A percentile compares a stretch with the other conserved stretches of the same genome.
phyloP scores from a whole-genome alignment of 2,888 invertebrate genomes.

The Xanthia togata region DNA sequence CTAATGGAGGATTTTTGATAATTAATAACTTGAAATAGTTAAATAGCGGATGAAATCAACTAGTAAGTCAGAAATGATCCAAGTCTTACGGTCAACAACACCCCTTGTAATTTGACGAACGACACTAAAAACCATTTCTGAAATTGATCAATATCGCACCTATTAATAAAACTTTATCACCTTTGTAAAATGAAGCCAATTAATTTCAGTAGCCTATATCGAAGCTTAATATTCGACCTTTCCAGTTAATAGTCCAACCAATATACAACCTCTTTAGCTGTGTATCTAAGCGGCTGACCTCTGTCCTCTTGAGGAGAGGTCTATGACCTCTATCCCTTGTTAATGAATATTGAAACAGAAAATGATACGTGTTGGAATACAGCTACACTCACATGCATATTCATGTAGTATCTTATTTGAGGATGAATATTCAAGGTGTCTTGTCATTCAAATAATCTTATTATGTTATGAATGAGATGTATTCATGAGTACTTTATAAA shows the following conservation, averaged over 20 bases:
- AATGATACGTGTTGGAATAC: constrained; percentile 49
- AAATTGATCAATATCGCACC: not conserved
- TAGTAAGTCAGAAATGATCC: not conserved
- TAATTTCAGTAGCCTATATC: not conserved
- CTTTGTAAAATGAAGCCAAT: constrained; percentile 18
- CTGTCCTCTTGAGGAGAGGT: constrained; percentile 22
- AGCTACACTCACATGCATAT: constrained; percentile 34
- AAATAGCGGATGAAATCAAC: not conserved
- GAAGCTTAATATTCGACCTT: constrained; percentile 20
- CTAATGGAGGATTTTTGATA: not conserved
- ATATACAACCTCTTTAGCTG: constrained; percentile 13
- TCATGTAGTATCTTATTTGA: constrained; percentile 35
- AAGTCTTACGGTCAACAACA: not conserved
- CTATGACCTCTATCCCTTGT: constrained; percentile 52
- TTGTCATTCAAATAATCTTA: constrained; percentile 6
- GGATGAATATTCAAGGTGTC: constrained; percentile 39
- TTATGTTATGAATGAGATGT: not conserved
- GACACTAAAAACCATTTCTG: not conserved
- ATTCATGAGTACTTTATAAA: not conserved
- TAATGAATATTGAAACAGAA: constrained; percentile 68
- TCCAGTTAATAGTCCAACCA: constrained; percentile 20
- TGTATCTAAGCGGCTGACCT: constrained; percentile 36
- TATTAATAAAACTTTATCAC: constrained; percentile 1
- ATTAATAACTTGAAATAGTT: not conserved
- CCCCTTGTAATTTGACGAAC: not conserved